Base-by-base conservation (phyloP, 2,888 invertebrate species). In the Perdita meconis region DNA sequence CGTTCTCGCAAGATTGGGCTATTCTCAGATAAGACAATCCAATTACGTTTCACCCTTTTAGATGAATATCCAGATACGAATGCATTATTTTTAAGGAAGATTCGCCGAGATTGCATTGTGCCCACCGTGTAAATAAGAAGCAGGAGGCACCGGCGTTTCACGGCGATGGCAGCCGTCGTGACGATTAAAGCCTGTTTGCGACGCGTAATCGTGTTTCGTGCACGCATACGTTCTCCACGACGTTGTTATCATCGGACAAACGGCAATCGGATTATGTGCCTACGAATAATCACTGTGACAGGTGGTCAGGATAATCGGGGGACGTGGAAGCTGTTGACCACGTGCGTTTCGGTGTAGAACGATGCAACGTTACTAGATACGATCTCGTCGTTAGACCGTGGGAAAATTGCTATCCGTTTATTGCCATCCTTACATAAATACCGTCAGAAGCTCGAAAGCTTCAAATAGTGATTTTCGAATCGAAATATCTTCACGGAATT, bases 281-380 rank as follows among this genome's bases (percentile, higher is more conserved):
- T 81, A 77, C 70, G 82, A 85, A 73, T 83, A 85, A 83, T 85
- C 83, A 73, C 74, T 76, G 73, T 85, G 83, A 85, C 85, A 83
- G 81, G 66, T 80, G 85, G 80, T 53, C 75, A 81, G 80, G 75
- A 82, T 83, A 85, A 85, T 85, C 78, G 69, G 57, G 74, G 65
- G 42, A 73, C 72, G 67, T 44, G 66, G 69, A 60, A 73, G 55
- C 80, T 65, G 82, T 82, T 80, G 70, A 68, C 66, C 72, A 57
- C 55, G 75, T 34, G 79, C 30, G 65, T 69, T 79, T 61, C 69
- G 53, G 50, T 63, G 55, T 50, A 55, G 47, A 65, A 61, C 63
- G 64, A 47, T 42, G 38, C 26, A 56, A 38, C 56, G 34, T 73
- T 51, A 73, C 6, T 16, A 64, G 68, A 40, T 57, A 76, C 60